Base-by-base conservation (phyloP, 1,140 invertebrate species). In the Luehdorfia chinensis region DNA sequence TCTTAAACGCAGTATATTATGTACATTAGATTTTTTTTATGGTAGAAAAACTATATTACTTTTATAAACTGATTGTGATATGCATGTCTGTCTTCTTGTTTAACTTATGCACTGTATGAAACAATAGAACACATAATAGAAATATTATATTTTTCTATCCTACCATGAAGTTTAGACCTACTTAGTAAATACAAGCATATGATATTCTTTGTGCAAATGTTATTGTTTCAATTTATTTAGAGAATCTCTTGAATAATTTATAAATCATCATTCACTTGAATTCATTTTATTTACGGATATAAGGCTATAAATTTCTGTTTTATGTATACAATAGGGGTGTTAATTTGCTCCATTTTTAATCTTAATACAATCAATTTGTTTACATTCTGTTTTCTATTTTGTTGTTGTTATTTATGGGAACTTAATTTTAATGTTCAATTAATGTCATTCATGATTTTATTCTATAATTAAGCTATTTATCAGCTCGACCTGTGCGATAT, bases 351-450 rank as follows among this genome's bases (percentile, higher is more conserved):
- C 8, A 27, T 27, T 27, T 9, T 31, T 28, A 28, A 21, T 32
- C 19, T 32, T 47, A 14, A 18, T 39, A 6, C 30, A 30, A 37
- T 55, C 16, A 32, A 55, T 57, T 57, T 12, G 23, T 57, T 49
- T 46, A 49, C 21, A 36, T 47, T 48, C 13, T 36, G 36, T 55
- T 51, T 39, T 23, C 16, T 51, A 23, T 50, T 57, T 58, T 69
- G 68, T 75, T 75, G 46, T 75, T 75, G 67, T 72, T 75, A 75
- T 70, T 75, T 73, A 70, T 73, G 59, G 62, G 47, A 63, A 49
- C 61, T 59, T 55, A 63, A 52, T 62, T 61, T 57, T 53, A 53
- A 53, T 53, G 36, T 52, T 47, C 45, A 16, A 49, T 19, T 45
- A 18, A 34, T 47, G 11, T 27, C 44, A 28, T 31, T 47, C 15